Evolutionary conservation across 30 jellyfish, hydroid and myxozoan species (phyloP).

Genomic region (Aurelia sp.): DNA sequence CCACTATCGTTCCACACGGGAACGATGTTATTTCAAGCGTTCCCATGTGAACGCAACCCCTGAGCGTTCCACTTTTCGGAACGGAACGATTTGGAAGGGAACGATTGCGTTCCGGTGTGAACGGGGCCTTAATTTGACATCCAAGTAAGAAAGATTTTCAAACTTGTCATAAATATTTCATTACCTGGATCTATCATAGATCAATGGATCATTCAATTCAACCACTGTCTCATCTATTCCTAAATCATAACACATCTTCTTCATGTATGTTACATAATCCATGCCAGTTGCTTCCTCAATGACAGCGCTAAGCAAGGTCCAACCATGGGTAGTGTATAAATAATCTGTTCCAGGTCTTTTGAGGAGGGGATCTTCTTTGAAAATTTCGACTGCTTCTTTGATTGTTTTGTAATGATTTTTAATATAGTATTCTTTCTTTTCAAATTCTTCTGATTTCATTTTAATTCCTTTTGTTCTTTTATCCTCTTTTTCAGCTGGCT

Average conservation of each 20-base stretch:
- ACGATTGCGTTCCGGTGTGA: too few species aligned
- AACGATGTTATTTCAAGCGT: too few species aligned
- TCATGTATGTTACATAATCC: constrained; percentile 67
- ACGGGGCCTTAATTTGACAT: too few species aligned
- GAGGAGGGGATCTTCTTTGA: constrained; percentile 66
- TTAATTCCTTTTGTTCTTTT: too few species aligned
- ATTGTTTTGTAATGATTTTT: constrained; percentile 50
- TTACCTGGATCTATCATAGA: constrained; percentile 69
- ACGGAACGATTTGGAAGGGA: too few species aligned
- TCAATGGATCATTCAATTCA: constrained; percentile 73
- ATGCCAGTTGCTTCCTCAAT: constrained; percentile 64
- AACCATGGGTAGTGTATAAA: constrained; percentile 79
- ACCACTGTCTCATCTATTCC: constrained; percentile 54
- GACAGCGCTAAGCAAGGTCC: constrained; percentile 76
- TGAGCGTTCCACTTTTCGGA: too few species aligned
- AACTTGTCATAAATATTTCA: not conserved
- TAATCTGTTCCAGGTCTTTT: constrained; percentile 73
- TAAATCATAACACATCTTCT: constrained; percentile 41
- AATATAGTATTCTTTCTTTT: constrained; percentile 52
- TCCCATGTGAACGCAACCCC: too few species aligned
- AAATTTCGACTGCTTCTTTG: constrained; percentile 36
- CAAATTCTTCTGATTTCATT: not conserved
- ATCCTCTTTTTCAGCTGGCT: too few species aligned
- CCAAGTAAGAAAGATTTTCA: too few species aligned
- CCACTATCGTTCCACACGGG: too few species aligned